These are phyloP conservation scores for Syngnathus scovelli DNA, from an alignment of 2,113 vertebrate species.

Conservation along the genomic window DNA sequence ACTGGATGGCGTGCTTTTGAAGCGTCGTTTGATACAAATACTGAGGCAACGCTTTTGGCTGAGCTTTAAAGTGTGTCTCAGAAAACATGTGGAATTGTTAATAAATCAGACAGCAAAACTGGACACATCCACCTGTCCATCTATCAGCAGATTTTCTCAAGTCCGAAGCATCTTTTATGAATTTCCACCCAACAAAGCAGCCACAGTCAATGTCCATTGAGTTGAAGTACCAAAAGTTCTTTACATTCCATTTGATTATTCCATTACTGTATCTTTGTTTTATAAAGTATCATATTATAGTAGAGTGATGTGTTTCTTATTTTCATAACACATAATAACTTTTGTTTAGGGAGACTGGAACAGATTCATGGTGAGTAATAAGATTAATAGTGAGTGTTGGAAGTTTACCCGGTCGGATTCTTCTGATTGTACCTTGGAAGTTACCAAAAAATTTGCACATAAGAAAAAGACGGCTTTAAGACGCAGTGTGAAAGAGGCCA, in stretches of 20 bases:
- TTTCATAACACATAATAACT: too few species aligned
- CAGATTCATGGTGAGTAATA: too few species aligned
- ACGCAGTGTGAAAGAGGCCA: neutral
- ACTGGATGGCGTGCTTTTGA: slow-evolving; percentile 29
- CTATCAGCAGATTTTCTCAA: neutral
- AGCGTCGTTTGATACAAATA: slow-evolving; percentile 26
- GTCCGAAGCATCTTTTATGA: neutral
- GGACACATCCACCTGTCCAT: slow-evolving; percentile 13
- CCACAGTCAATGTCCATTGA: neutral
- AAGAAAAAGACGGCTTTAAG: neutral
- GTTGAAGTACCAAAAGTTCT: too few species aligned
- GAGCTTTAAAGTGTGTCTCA: slow-evolving; percentile 33
- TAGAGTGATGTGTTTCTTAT: too few species aligned
- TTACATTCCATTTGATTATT: too few species aligned
- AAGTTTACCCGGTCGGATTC: too few species aligned
- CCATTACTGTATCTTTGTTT: too few species aligned
- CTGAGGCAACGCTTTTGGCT: slow-evolving; percentile 19
- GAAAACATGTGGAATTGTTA: slow-evolving; percentile 29
- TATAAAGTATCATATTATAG: too few species aligned
- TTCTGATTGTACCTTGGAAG: too few species aligned
- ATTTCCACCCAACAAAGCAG: neutral
- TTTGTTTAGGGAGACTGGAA: too few species aligned
- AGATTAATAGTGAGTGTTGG: too few species aligned
- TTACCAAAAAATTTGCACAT: neutral
- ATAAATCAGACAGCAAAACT: slow-evolving; percentile 25